These are phyloP conservation scores for Dendropsophus ebraccatus DNA, from an alignment of 2,113 vertebrate species.

Conservation along the genomic window DNA sequence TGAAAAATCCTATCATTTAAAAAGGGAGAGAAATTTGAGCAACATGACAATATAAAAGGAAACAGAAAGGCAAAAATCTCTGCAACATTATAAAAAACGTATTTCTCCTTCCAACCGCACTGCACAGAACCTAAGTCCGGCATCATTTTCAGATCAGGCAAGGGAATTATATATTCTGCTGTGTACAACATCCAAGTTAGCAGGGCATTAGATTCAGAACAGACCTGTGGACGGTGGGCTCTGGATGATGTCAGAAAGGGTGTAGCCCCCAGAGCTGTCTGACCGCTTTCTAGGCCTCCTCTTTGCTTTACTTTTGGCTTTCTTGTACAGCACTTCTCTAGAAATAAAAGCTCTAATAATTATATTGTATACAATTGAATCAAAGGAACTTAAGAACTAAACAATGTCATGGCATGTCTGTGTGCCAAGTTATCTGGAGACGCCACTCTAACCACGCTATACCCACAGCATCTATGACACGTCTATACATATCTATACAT, in stretches of 20 bases:
- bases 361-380: too few relatives aligned
- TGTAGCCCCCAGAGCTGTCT: slow-evolving; percentile 95
- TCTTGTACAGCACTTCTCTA: slow-evolving; percentile 89
- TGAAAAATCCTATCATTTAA: slow-evolving; percentile 72
- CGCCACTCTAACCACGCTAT: too few relatives aligned
- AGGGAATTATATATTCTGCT: neutral
- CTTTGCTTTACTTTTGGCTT: slow-evolving; percentile 90
- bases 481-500: too few relatives aligned
- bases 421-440: too few relatives aligned
- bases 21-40: too few relatives aligned
- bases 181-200: slow-evolving; percentile 1
- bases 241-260: slow-evolving; percentile 92
- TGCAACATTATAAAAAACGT: neutral
- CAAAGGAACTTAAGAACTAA: too few relatives aligned
- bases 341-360: slow-evolving; percentile 25
- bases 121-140: too few relatives aligned
- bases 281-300: slow-evolving; percentile 90
- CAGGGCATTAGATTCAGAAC: neutral
- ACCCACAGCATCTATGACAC: too few relatives aligned
- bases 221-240: slow-evolving; percentile 85
- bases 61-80: neutral
- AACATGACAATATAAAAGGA: too few relatives aligned
- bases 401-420: too few relatives aligned
- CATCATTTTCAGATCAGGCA: too few relatives aligned
- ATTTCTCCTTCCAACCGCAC: neutral